These are phyloP conservation scores for Luperina nickerlii DNA, from an alignment of 2,888 invertebrate species.

Conservation along the genomic window DNA sequence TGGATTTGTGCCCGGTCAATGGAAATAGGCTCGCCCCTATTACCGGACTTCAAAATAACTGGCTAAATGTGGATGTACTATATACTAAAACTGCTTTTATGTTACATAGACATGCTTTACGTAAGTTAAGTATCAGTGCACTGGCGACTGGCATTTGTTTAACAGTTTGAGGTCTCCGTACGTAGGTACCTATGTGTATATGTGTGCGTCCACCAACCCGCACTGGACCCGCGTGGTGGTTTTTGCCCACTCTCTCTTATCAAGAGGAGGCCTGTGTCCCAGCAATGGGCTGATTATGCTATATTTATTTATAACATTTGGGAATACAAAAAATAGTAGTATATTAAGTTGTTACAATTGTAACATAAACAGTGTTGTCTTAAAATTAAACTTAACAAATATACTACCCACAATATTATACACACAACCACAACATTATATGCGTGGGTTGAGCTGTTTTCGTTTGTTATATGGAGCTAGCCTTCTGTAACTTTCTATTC, in stretches of 20 bases:
- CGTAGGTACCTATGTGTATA: neutral
- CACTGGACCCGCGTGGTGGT: no score
- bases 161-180: neutral
- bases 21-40: neutral
- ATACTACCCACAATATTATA: no score
- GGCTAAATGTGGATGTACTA: neutral
- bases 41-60: neutral
- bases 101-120: neutral
- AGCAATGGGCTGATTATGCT: neutral
- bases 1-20: neutral
- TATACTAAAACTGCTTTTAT: neutral
- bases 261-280: no score
- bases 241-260: no score
- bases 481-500: neutral
- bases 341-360: no score
- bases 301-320: no score
- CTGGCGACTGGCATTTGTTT: neutral
- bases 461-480: neutral
- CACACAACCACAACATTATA: no score
- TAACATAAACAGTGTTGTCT: no score
- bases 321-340: no score
- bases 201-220: neutral
- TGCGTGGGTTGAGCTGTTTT: neutral
- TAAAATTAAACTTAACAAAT: no score
- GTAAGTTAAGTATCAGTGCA: neutral